Base-by-base conservation (phyloP, 2,797 vertebrate genomes). In the Leucoraja ocellata region DNA sequence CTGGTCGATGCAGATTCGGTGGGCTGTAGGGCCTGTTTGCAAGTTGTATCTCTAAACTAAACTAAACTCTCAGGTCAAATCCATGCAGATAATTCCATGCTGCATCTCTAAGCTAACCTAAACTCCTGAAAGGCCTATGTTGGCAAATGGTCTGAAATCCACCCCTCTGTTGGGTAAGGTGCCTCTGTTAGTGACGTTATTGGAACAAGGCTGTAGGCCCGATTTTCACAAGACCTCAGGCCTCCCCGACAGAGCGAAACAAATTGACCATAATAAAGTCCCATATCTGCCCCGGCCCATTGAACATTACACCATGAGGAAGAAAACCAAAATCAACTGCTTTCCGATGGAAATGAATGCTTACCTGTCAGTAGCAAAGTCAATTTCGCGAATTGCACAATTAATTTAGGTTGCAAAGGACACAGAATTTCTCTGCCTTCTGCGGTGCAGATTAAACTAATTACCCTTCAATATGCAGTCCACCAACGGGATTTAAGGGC, bases 401-500 rank as follows among this genome's bases (percentile, higher is more conserved):
- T 32, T 86, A 63, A 32, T 86, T 61, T 86, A 65, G 32, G 5
- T 32, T 18, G 58, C 18, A 32, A 68, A 65, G 14, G 84, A 68
- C 28, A 36, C 61, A 2, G 83, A 86, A 63, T 86, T 16, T 63
- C 28, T 28, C 28, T 86, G 84, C 18, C 16, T 18, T n/a, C 61
- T 88, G 84, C 84, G 68, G 8, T 21, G 84, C 84, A 88, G n/a
- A 88, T 88, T 36, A 88, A 88, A 88, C n/a, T 32, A 88, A 88
- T 88, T 88, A 32, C 84, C 61, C 61, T 32, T 88, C 84, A 65
- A 88, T 36, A 18, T 68, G 68, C 28, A 36, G 61, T 36, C 84
- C 61, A 18, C 84, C 84, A 88, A 88, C 68, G 61, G n/a, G 16
- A 68, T 36, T 88, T 88, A 7, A 36, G 65, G 84, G 21, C 63